A percentile compares a stretch with the other conserved stretches of the same genome.
These are phyloP conservation scores for Euura lappo DNA, from an alignment of 1,140 invertebrate genomes.

Conservation along the genomic window DNA sequence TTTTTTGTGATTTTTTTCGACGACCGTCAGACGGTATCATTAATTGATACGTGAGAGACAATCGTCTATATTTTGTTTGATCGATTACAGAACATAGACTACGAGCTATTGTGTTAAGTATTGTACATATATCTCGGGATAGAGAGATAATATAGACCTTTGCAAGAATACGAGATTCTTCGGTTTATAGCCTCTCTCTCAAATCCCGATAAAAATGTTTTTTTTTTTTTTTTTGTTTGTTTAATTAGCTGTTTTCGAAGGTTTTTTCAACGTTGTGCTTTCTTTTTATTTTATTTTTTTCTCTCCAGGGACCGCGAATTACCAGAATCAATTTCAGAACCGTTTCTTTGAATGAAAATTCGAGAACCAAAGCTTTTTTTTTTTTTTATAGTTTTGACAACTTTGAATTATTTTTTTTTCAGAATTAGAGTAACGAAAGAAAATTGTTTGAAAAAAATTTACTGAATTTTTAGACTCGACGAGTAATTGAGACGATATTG, in stretches of 20 bases:
- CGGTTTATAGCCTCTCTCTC: neutral
- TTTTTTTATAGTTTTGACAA: no score
- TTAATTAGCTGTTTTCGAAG: neutral
- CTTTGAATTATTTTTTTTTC: no score
- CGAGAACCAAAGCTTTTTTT: no score
- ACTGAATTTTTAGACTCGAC: no score
- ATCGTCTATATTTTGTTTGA: slow-evolving; percentile 51
- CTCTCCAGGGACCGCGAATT: no score
- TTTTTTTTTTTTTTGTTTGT: slow-evolving; percentile 35
- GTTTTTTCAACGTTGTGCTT: slow-evolving; percentile 15
- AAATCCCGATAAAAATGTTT: neutral
- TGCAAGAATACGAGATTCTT: neutral
- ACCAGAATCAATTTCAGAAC: no score
- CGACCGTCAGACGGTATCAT: neutral
- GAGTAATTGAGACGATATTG: neutral
- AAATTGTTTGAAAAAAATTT: no score
- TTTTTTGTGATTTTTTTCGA: slow-evolving; percentile 51
- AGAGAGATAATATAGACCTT: no score
- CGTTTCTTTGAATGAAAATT: no score
- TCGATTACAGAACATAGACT: slow-evolving; percentile 63
- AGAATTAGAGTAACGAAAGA: no score
- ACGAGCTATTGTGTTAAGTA: slow-evolving; percentile 56
- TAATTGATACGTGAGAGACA: slow-evolving; percentile 12
- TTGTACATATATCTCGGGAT: slow-evolving; percentile 5
- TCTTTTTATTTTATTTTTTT: slow-evolving; percentile 20